phyloP scores from a whole-genome alignment of 2,888 invertebrate genomes.

The Drosophila sordidapex region DNA sequence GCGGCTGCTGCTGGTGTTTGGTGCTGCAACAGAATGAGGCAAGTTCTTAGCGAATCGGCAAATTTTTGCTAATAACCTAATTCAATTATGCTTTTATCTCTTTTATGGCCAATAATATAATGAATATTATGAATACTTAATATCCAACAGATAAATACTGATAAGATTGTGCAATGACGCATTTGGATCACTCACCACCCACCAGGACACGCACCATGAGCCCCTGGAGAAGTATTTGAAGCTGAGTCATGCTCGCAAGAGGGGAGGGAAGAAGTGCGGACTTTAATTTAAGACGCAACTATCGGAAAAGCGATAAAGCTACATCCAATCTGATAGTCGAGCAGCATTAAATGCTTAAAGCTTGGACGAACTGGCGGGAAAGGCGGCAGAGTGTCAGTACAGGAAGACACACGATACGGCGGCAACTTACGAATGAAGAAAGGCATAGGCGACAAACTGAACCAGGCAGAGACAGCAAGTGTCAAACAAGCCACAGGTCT shows the following conservation, averaged over 20 bases:
- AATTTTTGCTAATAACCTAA: neutral
- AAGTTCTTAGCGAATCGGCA: neutral
- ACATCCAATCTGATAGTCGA: neutral
- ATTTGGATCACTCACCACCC: neutral
- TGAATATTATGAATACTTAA: neutral
- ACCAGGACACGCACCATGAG: neutral
- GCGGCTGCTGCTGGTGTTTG: conserved; percentile 70
- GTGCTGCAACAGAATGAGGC: conserved; percentile 73
- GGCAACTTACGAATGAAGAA: neutral
- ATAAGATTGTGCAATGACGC: conserved; percentile 21
- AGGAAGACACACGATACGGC: neutral
- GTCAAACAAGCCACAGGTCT: neutral
- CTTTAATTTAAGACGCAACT: neutral
- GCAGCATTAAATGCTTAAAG: neutral
- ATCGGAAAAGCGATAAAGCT: neutral
- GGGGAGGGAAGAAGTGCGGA: neutral
- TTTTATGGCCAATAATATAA: neutral
- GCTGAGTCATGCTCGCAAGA: neutral
- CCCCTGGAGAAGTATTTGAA: neutral
- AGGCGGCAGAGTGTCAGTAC: neutral
- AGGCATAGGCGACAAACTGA: neutral
- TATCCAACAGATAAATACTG: conserved; percentile 2
- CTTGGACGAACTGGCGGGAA: neutral
- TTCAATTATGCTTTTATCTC: conserved; percentile 7
- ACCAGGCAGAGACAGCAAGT: neutral